Evolutionary conservation across 2,113 vertebrate genomes (phyloP).

Genomic region (Ahaetulla prasina): DNA sequence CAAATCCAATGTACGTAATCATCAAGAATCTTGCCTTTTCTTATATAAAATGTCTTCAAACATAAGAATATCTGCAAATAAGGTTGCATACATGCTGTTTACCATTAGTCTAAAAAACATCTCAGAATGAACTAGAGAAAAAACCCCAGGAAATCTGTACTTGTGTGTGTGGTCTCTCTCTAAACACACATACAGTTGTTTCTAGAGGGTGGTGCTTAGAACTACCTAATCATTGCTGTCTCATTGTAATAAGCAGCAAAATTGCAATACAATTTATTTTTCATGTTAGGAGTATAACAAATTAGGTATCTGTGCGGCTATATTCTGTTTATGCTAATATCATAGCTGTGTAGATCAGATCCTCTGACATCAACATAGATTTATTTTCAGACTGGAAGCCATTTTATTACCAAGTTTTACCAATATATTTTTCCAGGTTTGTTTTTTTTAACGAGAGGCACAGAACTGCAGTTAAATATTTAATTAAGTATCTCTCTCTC

Average conservation of each 20-base stretch:
- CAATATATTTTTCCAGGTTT: not conserved
- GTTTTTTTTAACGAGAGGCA: not conserved
- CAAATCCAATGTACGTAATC: not conserved
- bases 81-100: not conserved
- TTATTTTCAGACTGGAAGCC: not conserved
- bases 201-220: not conserved
- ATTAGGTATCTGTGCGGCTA: not conserved
- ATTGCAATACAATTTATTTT: not conserved
- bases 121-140: not conserved
- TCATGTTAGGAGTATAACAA: not conserved
- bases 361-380: not conserved
- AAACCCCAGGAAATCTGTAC: not conserved
- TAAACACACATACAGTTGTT: not conserved
- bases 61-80: not conserved
- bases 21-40: not conserved
- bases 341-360: not conserved
- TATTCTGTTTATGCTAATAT: not conserved
- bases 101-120: not conserved
- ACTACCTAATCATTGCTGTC: not conserved
- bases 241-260: not conserved
- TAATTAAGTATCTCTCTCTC: not conserved
- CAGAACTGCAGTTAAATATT: not conserved
- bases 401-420: not conserved
- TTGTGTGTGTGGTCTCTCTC: not conserved
- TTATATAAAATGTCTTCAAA: not conserved